These are phyloP conservation scores for Mesitornis unicolor DNA, from an alignment of 2,113 vertebrate species.

Conservation along the genomic window DNA sequence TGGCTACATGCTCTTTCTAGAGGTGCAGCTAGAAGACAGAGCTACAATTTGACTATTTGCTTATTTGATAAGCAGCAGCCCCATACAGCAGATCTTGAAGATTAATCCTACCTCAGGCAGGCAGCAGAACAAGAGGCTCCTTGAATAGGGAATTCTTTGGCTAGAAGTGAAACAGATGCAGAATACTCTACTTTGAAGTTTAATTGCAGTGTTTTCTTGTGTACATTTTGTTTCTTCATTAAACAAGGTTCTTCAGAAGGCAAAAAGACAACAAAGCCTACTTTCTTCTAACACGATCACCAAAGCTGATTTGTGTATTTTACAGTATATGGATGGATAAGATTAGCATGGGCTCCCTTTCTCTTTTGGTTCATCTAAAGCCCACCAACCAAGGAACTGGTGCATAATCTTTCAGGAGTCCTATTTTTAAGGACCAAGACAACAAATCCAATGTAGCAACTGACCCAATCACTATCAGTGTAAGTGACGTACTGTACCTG, in stretches of 20 bases:
- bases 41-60: constrained; percentile 19
- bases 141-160: constrained; percentile 43
- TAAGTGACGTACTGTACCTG: constrained; percentile 75
- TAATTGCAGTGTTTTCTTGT: background rate
- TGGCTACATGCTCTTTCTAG: constrained; percentile 32
- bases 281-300: background rate
- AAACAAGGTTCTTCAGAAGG: background rate
- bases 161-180: constrained; percentile 53
- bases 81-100: background rate
- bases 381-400: background rate
- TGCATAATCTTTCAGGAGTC: background rate
- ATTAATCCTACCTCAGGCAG: constrained; percentile 40
- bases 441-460: background rate
- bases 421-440: background rate
- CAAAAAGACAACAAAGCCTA: background rate
- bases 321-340: background rate
- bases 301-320: background rate
- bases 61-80: background rate
- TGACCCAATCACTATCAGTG: background rate
- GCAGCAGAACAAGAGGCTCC: constrained; percentile 38
- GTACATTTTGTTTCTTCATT: background rate
- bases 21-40: constrained; percentile 33
- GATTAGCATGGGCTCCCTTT: background rate
- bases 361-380: background rate
- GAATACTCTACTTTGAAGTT: constrained; percentile 15